Base-by-base conservation (phyloP, 2,113 vertebrate genomes). In the Cynoglossus semilaevis region DNA sequence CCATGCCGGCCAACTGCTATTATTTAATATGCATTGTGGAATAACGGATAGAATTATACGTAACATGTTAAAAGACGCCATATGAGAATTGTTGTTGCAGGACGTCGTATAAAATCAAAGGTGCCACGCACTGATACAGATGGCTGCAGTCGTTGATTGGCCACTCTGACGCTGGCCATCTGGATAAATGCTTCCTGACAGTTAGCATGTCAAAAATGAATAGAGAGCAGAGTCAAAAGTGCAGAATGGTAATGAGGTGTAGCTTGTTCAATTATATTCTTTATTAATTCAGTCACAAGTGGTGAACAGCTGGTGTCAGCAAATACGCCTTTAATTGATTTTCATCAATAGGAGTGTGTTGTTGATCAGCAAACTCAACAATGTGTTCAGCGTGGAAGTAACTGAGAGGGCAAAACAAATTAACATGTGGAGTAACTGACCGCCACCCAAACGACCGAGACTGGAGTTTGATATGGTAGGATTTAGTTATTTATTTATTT, bases 281-380 rank as follows among this genome's bases (percentile, higher is more conserved):
- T 84, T 51, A 85, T 81, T 84, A 75, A 80, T 80, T 84, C 59
- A 70, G 72, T 58, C 69, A 73, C 64, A 63, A 61, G 70, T 61
- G 15, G 59, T 43, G 42, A 79, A 72, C 77, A 86, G 70, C 80
- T 81, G 77, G 79, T 51, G 62, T 51, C 49, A 57, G 51, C 66
- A 67, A 77, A 66, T 43, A 17, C 61, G 67, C 59, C 72, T 77
- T 74, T 46, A 64, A 73, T 65, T 72, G 38, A 83, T 85, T 72
- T 72, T 74, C 18, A 56, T 67, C 43, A 63, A 49, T 29, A 43
- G 49, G 22, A 43, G 42, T 38, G 1, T 1, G 36, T 73, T 69
- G 72, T 40, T 82, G 72, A 77, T 82, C 62, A 51, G 70, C 64
- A 48, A 59, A 63, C 80, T 81, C 72, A 86, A 66, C 71, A 75